phyloP scores from a whole-genome alignment of 2,797 vertebrate species.

The Myiotriccus ornatus region DNA sequence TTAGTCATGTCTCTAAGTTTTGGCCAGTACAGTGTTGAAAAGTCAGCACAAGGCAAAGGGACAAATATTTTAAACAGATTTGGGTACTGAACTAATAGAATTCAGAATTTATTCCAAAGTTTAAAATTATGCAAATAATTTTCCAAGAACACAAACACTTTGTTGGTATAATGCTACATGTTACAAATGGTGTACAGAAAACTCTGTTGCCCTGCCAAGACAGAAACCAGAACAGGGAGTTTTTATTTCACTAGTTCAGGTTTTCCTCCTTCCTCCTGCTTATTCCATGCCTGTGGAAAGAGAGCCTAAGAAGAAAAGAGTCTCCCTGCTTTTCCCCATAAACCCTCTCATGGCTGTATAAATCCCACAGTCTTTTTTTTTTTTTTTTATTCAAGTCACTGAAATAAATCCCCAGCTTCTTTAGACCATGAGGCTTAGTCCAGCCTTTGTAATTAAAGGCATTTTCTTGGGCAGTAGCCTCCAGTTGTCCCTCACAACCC shows the following conservation, averaged over 20 bases:
- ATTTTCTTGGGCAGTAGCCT: not conserved
- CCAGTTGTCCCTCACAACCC: not conserved
- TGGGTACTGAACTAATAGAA: not conserved
- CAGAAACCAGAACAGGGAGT: not conserved
- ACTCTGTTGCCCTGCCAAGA: not conserved
- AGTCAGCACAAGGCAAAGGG: not conserved
- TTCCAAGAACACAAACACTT: not conserved
- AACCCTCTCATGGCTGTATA: not conserved
- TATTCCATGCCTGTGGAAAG: not conserved
- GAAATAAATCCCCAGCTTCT: not conserved
- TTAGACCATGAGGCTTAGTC: not conserved
- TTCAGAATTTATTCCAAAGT: not conserved
- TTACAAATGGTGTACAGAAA: not conserved
- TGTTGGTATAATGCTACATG: not conserved
- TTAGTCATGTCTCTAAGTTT: not conserved
- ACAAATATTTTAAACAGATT: not conserved
- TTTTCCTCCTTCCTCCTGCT: not conserved
- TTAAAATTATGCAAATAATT: not conserved
- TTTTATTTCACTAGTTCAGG: not conserved
- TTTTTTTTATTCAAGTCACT: not conserved
- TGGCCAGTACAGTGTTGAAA: not conserved
- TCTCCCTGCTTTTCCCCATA: not conserved
- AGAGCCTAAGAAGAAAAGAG: not conserved
- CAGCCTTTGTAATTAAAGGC: not conserved
- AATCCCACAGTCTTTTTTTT: not conserved